Conservation (phyloP, 1,140 invertebrate genomes). For the Planococcus citri region DNA sequence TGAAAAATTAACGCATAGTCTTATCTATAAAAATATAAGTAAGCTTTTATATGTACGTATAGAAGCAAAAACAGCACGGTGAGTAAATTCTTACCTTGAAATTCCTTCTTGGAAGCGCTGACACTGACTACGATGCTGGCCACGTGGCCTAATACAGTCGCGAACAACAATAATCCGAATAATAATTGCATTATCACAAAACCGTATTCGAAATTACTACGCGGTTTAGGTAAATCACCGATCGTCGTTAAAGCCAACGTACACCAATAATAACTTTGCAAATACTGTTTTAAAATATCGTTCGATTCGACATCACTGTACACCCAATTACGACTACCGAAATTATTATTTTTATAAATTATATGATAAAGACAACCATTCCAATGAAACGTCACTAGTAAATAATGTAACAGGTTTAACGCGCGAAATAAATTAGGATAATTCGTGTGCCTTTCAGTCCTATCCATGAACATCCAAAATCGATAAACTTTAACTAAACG, state of each 20-base stretch:
- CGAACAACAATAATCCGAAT: slow-evolving; percentile 80
- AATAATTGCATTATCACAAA: slow-evolving; percentile 82
- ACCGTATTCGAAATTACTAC: slow-evolving; percentile 79
- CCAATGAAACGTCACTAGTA: slow-evolving; percentile 98
- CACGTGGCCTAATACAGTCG: slow-evolving; percentile 83
- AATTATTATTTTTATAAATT: slow-evolving; percentile 86
- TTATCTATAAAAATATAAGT: too few relatives aligned
- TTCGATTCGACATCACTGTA: slow-evolving; percentile 67
- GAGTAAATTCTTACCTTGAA: slow-evolving; percentile 70
- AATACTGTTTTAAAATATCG: slow-evolving; percentile 85
- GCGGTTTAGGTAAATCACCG: slow-evolving; percentile 57
- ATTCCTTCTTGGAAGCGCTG: slow-evolving; percentile 83
- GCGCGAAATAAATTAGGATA: slow-evolving; percentile 96
- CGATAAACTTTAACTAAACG: slow-evolving; percentile 93
- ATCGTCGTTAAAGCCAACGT: slow-evolving; percentile 89
- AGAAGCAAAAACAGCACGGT: too few relatives aligned
- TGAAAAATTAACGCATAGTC: too few relatives aligned
- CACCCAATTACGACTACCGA: slow-evolving; percentile 82
- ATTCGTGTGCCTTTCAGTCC: slow-evolving; percentile 95
- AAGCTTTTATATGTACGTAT: too few relatives aligned
- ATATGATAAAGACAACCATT: slow-evolving; percentile 96
- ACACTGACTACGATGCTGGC: slow-evolving; percentile 93
- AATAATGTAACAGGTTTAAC: slow-evolving; percentile 81
- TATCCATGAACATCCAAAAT: slow-evolving; percentile 97
- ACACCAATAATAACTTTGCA: slow-evolving; percentile 97